Conservation (phyloP, 2,113 vertebrate genomes). For the Clarias gariepinus region DNA sequence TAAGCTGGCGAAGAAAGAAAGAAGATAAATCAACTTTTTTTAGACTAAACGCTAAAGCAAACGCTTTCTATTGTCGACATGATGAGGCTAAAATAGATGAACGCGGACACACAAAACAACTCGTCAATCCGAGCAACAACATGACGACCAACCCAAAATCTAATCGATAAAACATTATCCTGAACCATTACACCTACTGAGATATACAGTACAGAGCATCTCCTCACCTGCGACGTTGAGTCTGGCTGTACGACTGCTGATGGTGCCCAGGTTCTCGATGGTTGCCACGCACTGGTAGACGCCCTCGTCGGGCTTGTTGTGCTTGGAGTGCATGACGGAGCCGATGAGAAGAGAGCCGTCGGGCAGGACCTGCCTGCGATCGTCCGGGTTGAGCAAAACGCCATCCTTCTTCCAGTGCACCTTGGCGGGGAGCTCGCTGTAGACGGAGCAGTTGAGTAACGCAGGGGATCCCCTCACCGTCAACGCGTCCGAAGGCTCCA, state of each 20-base stretch:
- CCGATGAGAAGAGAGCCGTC: constrained; percentile 88
- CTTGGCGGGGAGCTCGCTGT: constrained; percentile 76
- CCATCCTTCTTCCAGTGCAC: constrained; percentile 97
- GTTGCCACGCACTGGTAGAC: constrained; percentile 94
- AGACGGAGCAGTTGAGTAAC: constrained; percentile 88
- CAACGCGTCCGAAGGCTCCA: constrained; percentile 85
- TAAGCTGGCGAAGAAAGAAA: neutral
- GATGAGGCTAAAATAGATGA: neutral
- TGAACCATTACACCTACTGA: neutral
- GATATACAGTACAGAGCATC: neutral
- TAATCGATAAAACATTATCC: neutral
- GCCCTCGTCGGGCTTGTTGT: constrained; percentile 96
- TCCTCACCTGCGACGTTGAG: constrained; percentile 86
- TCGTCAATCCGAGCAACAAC: neutral
- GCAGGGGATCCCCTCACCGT: constrained; percentile 79
- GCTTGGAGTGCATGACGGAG: constrained; percentile 92
- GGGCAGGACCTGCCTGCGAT: constrained; percentile 83
- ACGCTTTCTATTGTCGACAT: neutral
- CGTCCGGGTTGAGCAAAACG: constrained; percentile 87
- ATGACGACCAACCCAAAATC: neutral
- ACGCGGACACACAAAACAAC: neutral
- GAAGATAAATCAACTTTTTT: neutral
- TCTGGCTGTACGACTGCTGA: constrained; percentile 88
- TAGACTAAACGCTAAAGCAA: constrained; percentile 6
- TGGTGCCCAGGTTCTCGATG: constrained; percentile 90